Conservation (phyloP, 2,797 vertebrate species). For the Varecia variegata region DNA sequence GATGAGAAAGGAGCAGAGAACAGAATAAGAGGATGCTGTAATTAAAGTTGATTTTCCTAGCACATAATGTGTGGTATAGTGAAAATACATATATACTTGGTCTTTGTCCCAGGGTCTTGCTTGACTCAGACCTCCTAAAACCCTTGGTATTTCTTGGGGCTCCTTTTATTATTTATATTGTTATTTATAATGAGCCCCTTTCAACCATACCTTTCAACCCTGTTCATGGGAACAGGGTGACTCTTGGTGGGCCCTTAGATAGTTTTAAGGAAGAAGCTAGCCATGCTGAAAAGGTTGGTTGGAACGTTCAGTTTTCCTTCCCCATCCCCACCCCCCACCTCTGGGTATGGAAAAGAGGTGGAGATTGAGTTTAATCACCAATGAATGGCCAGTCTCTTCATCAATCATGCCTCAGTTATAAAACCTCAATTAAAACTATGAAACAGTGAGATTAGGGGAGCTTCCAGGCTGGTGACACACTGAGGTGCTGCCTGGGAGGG, state of each 20-base stretch:
- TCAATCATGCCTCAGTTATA: neutral
- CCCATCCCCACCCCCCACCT: neutral
- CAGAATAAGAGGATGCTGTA: neutral
- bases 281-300: neutral
- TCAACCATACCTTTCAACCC: neutral
- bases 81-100: neutral
- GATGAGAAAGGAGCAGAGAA: neutral
- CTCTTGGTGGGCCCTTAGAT: neutral
- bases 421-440: neutral
- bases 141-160: neutral
- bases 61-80: neutral
- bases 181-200: neutral
- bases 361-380: neutral
- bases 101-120: neutral
- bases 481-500: neutral
- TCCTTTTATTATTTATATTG: neutral
- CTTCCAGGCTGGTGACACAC: neutral
- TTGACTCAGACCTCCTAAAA: neutral
- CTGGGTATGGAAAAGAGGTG: neutral
- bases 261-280: neutral
- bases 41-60: neutral
- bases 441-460: neutral
- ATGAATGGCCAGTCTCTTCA: neutral
- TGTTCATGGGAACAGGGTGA: neutral
- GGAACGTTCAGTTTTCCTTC: neutral